phyloP scores from a whole-genome alignment of 1,140 invertebrate genomes.

The Galleria mellonella region DNA sequence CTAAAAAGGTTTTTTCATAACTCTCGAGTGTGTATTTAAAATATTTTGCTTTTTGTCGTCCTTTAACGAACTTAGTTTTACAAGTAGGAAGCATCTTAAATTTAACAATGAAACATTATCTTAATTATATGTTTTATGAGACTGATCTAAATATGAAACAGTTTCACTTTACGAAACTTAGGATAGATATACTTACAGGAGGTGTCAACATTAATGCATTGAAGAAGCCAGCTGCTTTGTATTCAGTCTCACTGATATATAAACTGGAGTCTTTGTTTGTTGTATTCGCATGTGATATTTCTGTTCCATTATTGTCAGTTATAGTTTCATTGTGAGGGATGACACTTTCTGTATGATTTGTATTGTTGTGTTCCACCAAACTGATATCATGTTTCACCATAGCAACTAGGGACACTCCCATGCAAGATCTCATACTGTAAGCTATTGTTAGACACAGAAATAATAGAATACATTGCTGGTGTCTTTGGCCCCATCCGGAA shows the following conservation, averaged over 20 bases:
- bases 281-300: neutral
- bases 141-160: too few relatives aligned
- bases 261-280: neutral
- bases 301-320: neutral
- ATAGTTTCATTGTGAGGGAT: neutral
- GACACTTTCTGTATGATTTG: neutral
- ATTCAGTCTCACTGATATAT: constrained; percentile 7
- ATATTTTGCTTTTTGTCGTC: too few relatives aligned
- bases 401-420: constrained; percentile 83
- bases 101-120: too few relatives aligned
- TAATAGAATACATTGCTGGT: constrained; percentile 79
- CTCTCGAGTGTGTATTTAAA: too few relatives aligned
- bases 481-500: constrained; percentile 66
- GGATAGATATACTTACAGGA: constrained; percentile 51
- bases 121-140: too few relatives aligned
- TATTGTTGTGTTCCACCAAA: neutral
- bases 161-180: too few relatives aligned
- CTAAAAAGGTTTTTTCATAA: too few relatives aligned
- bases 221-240: constrained; percentile 19
- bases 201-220: constrained; percentile 35
- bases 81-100: too few relatives aligned
- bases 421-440: constrained; percentile 80
- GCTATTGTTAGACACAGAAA: constrained; percentile 79
- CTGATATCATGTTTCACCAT: constrained; percentile 71
- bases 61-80: too few relatives aligned